A percentile compares a stretch with the other conserved stretches of the same genome.
Evolutionary conservation across 2,888 invertebrate species (phyloP).

Genomic region (Acanthopleura granulata): DNA sequence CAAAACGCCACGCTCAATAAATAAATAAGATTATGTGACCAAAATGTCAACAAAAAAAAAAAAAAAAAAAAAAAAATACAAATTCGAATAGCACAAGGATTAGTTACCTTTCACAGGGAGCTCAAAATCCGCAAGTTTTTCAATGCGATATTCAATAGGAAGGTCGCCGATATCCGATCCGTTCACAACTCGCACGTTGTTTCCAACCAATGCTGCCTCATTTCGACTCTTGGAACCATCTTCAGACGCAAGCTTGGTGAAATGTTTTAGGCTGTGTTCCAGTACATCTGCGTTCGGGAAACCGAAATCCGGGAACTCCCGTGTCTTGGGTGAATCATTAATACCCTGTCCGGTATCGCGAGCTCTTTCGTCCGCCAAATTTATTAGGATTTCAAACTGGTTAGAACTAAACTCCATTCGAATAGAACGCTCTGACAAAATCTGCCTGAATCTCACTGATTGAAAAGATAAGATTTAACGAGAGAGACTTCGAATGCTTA

Average conservation of each 20-base stretch:
- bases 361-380: background rate
- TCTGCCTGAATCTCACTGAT: too few relatives aligned
- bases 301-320: background rate
- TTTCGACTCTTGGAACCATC: background rate
- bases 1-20: too few relatives aligned
- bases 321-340: background rate
- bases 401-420: constrained; percentile 3
- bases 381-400: constrained; percentile 10
- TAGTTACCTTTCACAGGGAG: constrained; percentile 37
- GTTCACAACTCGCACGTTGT: constrained; percentile 17
- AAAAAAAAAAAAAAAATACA: too few relatives aligned
- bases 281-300: background rate
- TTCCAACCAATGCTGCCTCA: background rate
- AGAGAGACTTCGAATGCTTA: too few relatives aligned
- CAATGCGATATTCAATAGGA: constrained; percentile 28
- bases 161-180: constrained; percentile 23
- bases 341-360: background rate
- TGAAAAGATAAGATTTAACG: too few relatives aligned
- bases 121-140: constrained; percentile 29
- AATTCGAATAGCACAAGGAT: background rate
- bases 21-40: too few relatives aligned
- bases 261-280: constrained; percentile 27
- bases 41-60: too few relatives aligned
- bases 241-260: background rate
- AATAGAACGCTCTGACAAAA: background rate